Evolutionary conservation across 2,113 vertebrate genomes (phyloP).

Genomic region (Cinclus cinclus): DNA sequence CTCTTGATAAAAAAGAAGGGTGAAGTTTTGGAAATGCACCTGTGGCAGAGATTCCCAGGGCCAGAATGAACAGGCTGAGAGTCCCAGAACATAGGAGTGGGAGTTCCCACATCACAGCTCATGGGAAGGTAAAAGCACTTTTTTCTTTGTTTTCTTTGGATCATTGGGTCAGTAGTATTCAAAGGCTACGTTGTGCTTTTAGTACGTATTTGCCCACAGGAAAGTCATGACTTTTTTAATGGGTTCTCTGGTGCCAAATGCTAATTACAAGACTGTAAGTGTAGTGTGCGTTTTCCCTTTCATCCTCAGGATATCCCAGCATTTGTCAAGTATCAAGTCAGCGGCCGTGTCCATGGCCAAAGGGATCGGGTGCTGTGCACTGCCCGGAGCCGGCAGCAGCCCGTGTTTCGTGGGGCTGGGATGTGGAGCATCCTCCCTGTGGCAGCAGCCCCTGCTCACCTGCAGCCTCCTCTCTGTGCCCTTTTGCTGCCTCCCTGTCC

Average conservation of each 20-base stretch:
- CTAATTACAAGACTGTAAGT: neutral
- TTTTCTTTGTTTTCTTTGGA: neutral
- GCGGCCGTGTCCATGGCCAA: neutral
- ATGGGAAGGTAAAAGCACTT: neutral
- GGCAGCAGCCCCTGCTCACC: accelerated
- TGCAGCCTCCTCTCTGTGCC: neutral
- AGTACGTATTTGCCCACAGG: neutral
- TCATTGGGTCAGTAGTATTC: neutral
- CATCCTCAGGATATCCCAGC: neutral
- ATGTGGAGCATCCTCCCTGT: accelerated
- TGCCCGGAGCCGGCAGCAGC: neutral
- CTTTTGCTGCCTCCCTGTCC: neutral
- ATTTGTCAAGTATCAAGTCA: neutral
- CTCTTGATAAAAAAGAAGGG: neutral
- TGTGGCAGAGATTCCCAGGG: neutral
- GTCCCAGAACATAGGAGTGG: neutral
- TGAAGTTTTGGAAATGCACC: neutral
- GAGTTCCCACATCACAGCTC: neutral
- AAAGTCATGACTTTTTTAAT: neutral
- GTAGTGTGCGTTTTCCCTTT: neutral
- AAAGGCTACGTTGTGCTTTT: neutral
- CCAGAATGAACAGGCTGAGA: neutral
- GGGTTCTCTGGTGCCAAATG: neutral
- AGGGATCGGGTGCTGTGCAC: neutral
- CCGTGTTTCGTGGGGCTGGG: neutral